These are phyloP conservation scores for Poeciliopsis paucimaculata DNA, from an alignment of 2,797 vertebrate species.

Conservation along the genomic window DNA sequence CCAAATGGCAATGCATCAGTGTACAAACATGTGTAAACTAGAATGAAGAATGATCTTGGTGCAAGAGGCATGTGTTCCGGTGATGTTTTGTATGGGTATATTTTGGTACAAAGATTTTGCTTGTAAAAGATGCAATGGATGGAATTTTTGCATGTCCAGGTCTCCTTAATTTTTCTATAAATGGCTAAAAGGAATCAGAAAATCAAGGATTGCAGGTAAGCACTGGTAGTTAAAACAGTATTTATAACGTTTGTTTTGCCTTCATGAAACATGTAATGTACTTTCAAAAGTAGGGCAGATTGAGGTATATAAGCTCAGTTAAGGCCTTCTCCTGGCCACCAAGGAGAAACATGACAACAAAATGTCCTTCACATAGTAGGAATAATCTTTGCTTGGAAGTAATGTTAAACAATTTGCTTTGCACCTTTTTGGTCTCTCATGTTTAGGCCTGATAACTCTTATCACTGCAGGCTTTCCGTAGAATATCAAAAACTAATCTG, in stretches of 20 bases:
- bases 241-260: background rate
- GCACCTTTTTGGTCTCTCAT: background rate
- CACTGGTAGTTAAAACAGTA: background rate
- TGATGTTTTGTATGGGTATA: background rate
- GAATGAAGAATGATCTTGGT: constrained; percentile 26
- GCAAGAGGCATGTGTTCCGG: constrained; percentile 17
- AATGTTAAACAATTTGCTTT: background rate
- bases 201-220: background rate
- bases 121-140: background rate
- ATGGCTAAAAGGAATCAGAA: background rate
- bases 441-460: background rate
- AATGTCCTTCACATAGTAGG: background rate
- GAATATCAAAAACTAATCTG: background rate
- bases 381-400: background rate
- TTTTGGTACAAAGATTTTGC: background rate
- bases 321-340: background rate
- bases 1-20: constrained; percentile 26
- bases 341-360: background rate
- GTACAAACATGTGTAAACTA: background rate
- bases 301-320: background rate
- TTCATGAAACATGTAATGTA: background rate
- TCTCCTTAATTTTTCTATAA: background rate
- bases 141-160: background rate
- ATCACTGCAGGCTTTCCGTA: background rate
- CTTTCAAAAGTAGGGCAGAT: background rate